Evolutionary conservation across 2,797 vertebrate species (phyloP), one percentile per base, ranked within the genome.

Genomic region (Chaetodon trifasciatus): DNA sequence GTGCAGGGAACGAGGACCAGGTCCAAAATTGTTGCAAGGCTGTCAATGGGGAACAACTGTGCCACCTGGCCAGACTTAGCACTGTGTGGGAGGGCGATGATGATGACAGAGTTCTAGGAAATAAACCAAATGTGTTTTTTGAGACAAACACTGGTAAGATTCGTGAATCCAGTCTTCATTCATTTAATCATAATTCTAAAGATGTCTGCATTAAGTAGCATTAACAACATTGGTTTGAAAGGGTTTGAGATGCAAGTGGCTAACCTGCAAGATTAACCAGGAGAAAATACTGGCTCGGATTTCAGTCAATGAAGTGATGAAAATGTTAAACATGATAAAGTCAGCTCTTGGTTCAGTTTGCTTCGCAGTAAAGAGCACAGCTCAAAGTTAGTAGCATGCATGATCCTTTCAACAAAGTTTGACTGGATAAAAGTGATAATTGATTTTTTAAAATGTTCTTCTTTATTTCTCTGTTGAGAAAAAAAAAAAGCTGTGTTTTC

Each of bases 31-130:
- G 68, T 79, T 87, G 55, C 60, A 70, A 76, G 84, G 42, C 58
- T 60, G 75, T 57, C 53, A 74, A n/a, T 83, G 60, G 19, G 69
- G 61, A 76, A 61, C 4, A 21, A 77, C 70, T 79, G 55, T 82
- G 73, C 78, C 77, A 56, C 82, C 83, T 86, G 79, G 80, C 64
- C 44, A 74, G 72, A 85, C 74, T 79, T 82, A 63, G 76, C 53
- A 52, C 58, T 80, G 86, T 84, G 82, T 78, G 74, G 88, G 84
- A 76, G 67, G 75, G 63, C 35, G 66, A 69, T 53, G 74, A 42
- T 65, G 70, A 81, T 79, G 75, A 84, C 67, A 74, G 42, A 80
- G 66, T 71, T 70, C 74, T 58, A 35, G 63, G 68, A 89, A 78
- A 85, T 86, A 5, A 81, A 79, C 40, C 72, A 37, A 64, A 88